Base-by-base conservation (phyloP, 2,888 invertebrate species). In the Yponomeuta cagnagella region DNA sequence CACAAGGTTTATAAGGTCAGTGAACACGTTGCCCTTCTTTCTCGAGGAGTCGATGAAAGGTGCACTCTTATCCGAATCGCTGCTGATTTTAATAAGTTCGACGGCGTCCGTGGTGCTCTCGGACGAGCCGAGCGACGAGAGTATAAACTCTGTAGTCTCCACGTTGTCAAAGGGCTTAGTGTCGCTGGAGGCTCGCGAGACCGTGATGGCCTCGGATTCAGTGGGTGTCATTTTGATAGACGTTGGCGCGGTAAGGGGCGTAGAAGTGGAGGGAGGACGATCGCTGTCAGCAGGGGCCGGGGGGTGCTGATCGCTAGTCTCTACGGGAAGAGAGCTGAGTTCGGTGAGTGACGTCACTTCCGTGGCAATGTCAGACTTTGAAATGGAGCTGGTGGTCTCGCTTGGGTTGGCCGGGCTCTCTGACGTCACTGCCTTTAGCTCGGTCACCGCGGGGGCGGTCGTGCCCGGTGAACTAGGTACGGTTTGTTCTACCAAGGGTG, bases 291-390 rank as follows among this genome's bases (percentile, higher is more conserved):
- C 78, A 15, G 77, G 82, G 69, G 86, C 86, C 31, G 86, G 88
- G 10, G 91, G 90, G 70, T 90, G 90, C 75, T 88, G 91, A 71
- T 90, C 89, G 75, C 90, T 91, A 0, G 90, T 90, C 77, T 90
- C 91, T 43, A 91, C 84, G 0, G 90, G 88, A 48, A 91, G 77
- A 8, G 91, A 91, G 73, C 90, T 90, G 9, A 89, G 79, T 78
- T 90, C 90, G 5, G 89, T 88, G 75, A 86, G 86, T 30, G 86
- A 83, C 2, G 86, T 87, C n/a, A 89, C 81, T 79, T 90, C 91
- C 43, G 89, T 88, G 1, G 82, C 81, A 66, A 79, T 70, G 70
- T 85, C 83, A 5, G 87, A 84, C 75, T 86, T 86, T 23, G 79
- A 78, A 71, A 83, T 80, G 52, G 52, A 79, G 72, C 76, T 84